Conservation (phyloP, 2,113 vertebrate genomes). For the Ctenomys sociabilis region DNA sequence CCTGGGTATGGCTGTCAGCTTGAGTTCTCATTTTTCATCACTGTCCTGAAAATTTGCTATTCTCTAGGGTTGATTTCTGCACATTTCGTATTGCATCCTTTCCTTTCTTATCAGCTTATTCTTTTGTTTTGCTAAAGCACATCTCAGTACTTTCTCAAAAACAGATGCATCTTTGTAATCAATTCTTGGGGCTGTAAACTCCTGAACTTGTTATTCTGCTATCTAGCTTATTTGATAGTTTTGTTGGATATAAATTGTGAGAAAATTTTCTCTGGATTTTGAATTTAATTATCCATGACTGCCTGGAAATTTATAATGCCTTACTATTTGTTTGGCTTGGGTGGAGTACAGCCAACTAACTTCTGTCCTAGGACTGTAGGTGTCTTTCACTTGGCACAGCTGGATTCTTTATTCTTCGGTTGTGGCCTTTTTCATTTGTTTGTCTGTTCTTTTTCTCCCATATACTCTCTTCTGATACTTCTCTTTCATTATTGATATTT, state of each 20-base stretch:
- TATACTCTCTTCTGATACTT: not conserved
- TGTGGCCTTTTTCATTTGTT: not conserved
- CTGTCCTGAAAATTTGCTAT: not conserved
- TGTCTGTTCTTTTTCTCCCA: not conserved
- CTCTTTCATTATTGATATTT: not conserved
- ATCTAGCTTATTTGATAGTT: not conserved
- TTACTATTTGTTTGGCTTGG: not conserved
- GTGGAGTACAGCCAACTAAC: not conserved
- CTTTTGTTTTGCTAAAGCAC: not conserved
- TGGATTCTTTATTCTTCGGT: not conserved
- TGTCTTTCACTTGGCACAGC: not conserved
- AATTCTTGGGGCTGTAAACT: not conserved
- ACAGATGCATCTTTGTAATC: not conserved
- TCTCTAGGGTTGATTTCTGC: not conserved
- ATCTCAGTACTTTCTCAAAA: not conserved
- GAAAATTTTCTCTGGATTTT: not conserved
- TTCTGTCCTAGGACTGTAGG: not conserved
- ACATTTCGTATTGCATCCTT: not conserved
- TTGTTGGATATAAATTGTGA: not conserved
- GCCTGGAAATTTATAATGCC: not conserved
- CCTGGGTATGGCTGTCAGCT: not conserved
- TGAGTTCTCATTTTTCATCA: not conserved
- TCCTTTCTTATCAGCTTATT: not conserved
- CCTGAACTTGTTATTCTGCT: not conserved
- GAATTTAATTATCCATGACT: not conserved